Evolutionary conservation across 1,140 invertebrate genomes (phyloP).

Genomic region (Agrilus planipennis): DNA sequence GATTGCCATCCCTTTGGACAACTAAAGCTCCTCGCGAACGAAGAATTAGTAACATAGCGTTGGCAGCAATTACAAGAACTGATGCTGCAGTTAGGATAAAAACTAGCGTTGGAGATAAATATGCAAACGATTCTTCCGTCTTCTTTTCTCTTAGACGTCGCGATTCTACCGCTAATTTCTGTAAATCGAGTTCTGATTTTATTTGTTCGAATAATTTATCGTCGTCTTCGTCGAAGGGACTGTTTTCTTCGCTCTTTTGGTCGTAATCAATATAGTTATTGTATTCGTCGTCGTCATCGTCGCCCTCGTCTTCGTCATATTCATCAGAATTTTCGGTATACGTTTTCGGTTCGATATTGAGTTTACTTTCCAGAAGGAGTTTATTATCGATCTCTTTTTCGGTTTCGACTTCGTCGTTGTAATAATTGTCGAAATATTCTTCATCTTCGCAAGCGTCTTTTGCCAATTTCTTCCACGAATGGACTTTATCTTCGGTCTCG

Average conservation of each 20-base stretch:
- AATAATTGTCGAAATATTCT: conserved; percentile 25
- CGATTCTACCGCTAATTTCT: background rate
- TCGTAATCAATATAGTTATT: conserved; percentile 29
- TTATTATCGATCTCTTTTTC: conserved; percentile 16
- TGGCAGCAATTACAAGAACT: conserved; percentile 28
- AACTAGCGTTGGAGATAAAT: conserved; percentile 33
- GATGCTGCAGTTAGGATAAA: conserved; percentile 36
- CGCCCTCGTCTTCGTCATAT: conserved; percentile 17
- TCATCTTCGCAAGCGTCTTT: conserved; percentile 11
- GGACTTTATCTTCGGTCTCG: conserved; percentile 1
- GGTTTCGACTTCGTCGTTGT: conserved; percentile 23
- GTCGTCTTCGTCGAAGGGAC: conserved; percentile 23
- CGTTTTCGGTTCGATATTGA: conserved; percentile 4
- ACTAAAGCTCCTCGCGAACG: conserved; percentile 18
- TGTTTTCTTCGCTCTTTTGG: conserved; percentile 20
- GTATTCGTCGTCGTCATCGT: conserved; percentile 24
- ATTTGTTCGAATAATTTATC: too few relatives aligned
- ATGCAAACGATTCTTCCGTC: conserved; percentile 5
- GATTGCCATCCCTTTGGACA: conserved; percentile 21
- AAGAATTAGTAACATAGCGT: conserved; percentile 21
- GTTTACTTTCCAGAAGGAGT: conserved; percentile 21
- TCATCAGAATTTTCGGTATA: conserved; percentile 8
- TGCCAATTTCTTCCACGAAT: conserved; percentile 8
- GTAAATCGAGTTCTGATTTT: background rate
- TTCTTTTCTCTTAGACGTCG: background rate